Base-by-base conservation (phyloP, 2,888 invertebrate species). In the Cheilosia variabilis region DNA sequence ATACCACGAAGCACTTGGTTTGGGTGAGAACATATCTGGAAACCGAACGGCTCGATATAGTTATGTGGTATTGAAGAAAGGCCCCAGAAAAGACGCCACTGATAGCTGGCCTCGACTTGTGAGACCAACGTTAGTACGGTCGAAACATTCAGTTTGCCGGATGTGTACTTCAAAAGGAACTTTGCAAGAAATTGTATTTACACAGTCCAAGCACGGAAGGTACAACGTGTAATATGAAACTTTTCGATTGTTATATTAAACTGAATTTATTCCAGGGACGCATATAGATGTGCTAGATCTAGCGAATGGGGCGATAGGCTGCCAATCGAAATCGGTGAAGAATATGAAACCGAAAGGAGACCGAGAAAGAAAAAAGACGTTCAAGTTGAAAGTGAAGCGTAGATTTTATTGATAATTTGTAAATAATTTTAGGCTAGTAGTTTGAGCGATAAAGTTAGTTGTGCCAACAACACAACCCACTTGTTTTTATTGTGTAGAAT, bases 21-120 rank as follows among this genome's bases (percentile, higher is more conserved):
- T 94, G 0, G 93, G 94, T 68, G 93, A 93, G 0, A 90, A 91
- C 0, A 93, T 92, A 57, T 87, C 93, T 0, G 91, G 90, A 65
- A 88, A 88, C 0, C 82, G 69, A 6, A 93, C 91, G 0, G 96
- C 96, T 88, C 90, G 94, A 27, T 98, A 95, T 91, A 95, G 96
- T 0, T 98, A 97, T 91, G 93, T 97, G 0, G 95, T 98, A 60
- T 91, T 98, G 31, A 96, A 94, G 91, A 97, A 97, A 94, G 96
- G 97, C 22, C 78, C 89, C 2, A 90, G 94, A 45, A 90, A 93
- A 0, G 89, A 93, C 0, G 93, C 94, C 77, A 92, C 93, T 0
- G 93, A 87, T 0, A 81, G 84, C 10, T 98, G 98, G 97, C 97
- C 98, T 0, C 94, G 98, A 83, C 92, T 98, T 24, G 95, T 98